Evolutionary conservation across 2,113 vertebrate genomes (phyloP).

Genomic region (Orientallactaga bullata): DNA sequence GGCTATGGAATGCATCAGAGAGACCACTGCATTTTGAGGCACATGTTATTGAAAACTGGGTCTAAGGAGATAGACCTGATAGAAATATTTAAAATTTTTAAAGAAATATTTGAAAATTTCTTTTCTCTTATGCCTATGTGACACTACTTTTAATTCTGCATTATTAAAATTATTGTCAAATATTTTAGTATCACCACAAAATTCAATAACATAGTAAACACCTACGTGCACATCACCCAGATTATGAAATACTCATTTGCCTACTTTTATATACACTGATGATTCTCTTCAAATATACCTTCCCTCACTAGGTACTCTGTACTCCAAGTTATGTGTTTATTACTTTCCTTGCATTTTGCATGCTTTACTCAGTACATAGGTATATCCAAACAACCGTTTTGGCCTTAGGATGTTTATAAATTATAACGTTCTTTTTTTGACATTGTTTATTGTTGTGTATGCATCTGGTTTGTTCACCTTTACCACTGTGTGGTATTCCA

Average conservation of each 20-base stretch:
- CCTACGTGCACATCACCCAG: background rate
- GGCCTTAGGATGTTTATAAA: background rate
- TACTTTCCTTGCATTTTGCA: background rate
- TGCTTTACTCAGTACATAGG: background rate
- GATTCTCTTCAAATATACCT: background rate
- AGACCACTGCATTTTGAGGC: background rate
- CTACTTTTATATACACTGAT: background rate
- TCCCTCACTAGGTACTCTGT: background rate
- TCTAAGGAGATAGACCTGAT: background rate
- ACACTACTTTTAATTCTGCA: background rate
- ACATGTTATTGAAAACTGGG: background rate
- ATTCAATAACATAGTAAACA: background rate
- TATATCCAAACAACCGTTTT: background rate
- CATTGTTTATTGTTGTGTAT: background rate
- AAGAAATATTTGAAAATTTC: background rate
- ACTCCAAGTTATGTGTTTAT: background rate
- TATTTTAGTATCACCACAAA: background rate
- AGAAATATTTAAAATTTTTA: background rate
- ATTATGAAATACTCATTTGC: background rate
- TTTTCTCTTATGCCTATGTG: constrained; percentile 6
- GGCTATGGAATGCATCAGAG: background rate
- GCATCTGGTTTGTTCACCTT: background rate
- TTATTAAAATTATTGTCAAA: constrained; percentile 19
- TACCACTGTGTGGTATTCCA: background rate
- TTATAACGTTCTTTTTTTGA: background rate